Evolutionary conservation across 2,113 vertebrate genomes (phyloP).

Genomic region (Gnathonemus echidnorhynchus): DNA sequence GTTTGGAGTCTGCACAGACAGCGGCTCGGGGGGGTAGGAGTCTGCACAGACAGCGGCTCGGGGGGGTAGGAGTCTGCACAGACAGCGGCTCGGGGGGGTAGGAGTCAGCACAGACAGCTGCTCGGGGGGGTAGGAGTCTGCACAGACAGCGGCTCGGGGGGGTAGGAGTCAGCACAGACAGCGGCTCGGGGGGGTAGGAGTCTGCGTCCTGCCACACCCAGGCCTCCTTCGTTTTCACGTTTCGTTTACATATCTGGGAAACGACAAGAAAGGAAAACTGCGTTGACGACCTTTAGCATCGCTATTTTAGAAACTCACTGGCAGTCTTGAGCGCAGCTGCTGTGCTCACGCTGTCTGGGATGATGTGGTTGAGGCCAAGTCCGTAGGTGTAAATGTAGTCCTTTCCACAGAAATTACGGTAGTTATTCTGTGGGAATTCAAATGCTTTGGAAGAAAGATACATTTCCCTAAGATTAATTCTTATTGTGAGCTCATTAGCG

Average conservation of each 20-base stretch:
- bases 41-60: conserved; percentile 83
- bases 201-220: conserved; percentile 94
- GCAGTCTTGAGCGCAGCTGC: background rate
- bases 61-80: conserved; percentile 85
- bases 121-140: conserved; percentile 92
- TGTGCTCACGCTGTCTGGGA: conserved; percentile 84
- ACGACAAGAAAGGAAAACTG: background rate
- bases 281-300: background rate
- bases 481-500: background rate
- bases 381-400: conserved; percentile 82
- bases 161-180: conserved; percentile 62
- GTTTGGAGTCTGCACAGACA: conserved; percentile 82
- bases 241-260: conserved; percentile 83
- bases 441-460: conserved; percentile 68
- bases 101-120: conserved; percentile 84
- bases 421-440: conserved; percentile 97
- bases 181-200: conserved; percentile 90
- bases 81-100: conserved; percentile 97
- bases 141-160: too few relatives aligned
- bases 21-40: conserved; percentile 94
- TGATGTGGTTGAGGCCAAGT: conserved; percentile 90
- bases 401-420: conserved; percentile 69
- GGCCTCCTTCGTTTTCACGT: conserved; percentile 87
- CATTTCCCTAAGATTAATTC: background rate
- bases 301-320: background rate